phyloP scores from a whole-genome alignment of 1,140 invertebrate species.

The Apis laboriosa region DNA sequence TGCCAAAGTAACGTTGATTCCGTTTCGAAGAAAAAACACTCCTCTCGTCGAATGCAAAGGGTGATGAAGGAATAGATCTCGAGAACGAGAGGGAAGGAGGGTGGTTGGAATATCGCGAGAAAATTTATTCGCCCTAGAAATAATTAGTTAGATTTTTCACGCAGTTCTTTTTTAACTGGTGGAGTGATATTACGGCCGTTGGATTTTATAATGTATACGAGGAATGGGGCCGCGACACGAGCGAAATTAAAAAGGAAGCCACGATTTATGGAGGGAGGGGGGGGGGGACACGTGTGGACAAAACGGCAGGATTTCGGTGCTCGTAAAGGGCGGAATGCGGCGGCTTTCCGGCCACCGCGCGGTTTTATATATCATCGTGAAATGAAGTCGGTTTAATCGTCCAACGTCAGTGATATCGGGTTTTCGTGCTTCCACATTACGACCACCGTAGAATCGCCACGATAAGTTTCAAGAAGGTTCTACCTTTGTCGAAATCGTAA shows the following conservation, averaged over 20 bases:
- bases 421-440: not conserved
- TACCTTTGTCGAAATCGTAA: no score
- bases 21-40: not conserved
- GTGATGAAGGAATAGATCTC: no score
- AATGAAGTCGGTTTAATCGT: conserved; percentile 60
- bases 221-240: conserved; percentile 12
- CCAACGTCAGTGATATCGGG: conserved; percentile 34
- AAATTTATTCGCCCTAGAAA: conserved; percentile 15
- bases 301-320: conserved; percentile 23
- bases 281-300: conserved; percentile 11
- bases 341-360: not conserved
- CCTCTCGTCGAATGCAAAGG: no score
- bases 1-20: not conserved
- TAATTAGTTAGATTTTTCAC: not conserved
- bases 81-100: no score
- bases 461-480: no score
- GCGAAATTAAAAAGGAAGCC: conserved; percentile 40
- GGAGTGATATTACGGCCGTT: no score
- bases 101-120: not conserved
- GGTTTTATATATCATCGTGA: conserved; percentile 31
- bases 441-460: no score
- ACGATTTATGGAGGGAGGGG: conserved; percentile 25
- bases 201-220: conserved; percentile 11
- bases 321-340: conserved; percentile 5
- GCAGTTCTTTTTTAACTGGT: not conserved